Conservation (phyloP, 23 tunicate genomes). For the Botrylloides violaceus region DNA sequence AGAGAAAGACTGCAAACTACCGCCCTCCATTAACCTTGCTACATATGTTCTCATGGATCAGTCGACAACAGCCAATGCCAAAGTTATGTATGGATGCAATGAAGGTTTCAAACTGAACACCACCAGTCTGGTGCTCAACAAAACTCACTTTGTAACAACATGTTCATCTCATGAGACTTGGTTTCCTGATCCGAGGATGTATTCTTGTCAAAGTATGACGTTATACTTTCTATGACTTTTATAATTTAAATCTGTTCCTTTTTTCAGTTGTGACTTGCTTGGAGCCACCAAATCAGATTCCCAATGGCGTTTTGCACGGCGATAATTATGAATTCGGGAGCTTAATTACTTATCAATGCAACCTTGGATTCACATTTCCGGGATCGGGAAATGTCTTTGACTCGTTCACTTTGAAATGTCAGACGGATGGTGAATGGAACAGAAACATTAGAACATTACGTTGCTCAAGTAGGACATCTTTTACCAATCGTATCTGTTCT, state of each 20-base stretch:
- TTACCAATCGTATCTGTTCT: no score
- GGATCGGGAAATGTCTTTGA: background rate
- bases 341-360: conserved; percentile 43
- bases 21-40: background rate
- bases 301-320: conserved; percentile 45
- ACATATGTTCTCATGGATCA: background rate
- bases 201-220: background rate
- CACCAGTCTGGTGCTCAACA: background rate
- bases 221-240: background rate
- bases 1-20: background rate
- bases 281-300: conserved; percentile 35
- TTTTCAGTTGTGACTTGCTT: conserved; percentile 30
- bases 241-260: background rate
- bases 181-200: conserved; percentile 26
- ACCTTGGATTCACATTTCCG: conserved; percentile 30
- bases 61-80: background rate
- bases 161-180: conserved; percentile 37
- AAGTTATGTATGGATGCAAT: background rate
- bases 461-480: background rate
- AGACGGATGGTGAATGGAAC: background rate
- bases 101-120: background rate
- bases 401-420: background rate
- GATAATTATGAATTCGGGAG: conserved; percentile 39
- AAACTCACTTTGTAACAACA: background rate
- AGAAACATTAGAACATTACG: background rate